Evolutionary conservation across 1,140 invertebrate genomes (phyloP).

Genomic region (Eueides isabella): DNA sequence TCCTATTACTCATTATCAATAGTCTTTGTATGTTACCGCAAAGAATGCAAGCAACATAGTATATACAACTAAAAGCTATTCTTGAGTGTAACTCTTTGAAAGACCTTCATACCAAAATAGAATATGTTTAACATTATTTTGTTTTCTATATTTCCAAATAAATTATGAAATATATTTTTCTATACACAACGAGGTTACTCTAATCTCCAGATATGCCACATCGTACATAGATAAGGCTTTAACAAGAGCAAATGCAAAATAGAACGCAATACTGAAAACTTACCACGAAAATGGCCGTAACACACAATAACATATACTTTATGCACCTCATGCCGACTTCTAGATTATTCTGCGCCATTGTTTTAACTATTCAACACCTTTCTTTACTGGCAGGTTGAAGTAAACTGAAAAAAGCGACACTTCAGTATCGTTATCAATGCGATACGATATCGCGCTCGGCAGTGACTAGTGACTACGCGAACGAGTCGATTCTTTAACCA

Average conservation of each 20-base stretch:
- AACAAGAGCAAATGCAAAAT: background rate
- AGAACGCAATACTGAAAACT: constrained; percentile 73
- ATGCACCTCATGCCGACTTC: constrained; percentile 90
- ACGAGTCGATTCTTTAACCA: constrained; percentile 57
- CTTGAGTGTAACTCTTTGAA: background rate
- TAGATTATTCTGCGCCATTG: constrained; percentile 83
- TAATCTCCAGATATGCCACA: constrained; percentile 25
- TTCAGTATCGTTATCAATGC: constrained; percentile 51
- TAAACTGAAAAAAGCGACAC: constrained; percentile 44
- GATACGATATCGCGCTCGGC: constrained; percentile 53
- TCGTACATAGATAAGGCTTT: constrained; percentile 35
- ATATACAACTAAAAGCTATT: background rate
- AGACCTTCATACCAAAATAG: constrained; percentile 23
- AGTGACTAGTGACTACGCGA: constrained; percentile 50
- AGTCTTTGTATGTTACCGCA: background rate
- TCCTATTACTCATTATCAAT: background rate
- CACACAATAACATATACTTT: constrained; percentile 91
- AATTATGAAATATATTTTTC: background rate
- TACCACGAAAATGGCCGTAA: constrained; percentile 94
- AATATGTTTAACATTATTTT: background rate
- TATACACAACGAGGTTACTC: background rate
- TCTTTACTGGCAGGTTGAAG: constrained; percentile 30
- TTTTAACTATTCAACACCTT: constrained; percentile 36
- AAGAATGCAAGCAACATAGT: constrained; percentile 13
- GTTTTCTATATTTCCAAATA: background rate